phyloP scores from a whole-genome alignment of 2,888 invertebrate species.

The Erpobdella octoculata region DNA sequence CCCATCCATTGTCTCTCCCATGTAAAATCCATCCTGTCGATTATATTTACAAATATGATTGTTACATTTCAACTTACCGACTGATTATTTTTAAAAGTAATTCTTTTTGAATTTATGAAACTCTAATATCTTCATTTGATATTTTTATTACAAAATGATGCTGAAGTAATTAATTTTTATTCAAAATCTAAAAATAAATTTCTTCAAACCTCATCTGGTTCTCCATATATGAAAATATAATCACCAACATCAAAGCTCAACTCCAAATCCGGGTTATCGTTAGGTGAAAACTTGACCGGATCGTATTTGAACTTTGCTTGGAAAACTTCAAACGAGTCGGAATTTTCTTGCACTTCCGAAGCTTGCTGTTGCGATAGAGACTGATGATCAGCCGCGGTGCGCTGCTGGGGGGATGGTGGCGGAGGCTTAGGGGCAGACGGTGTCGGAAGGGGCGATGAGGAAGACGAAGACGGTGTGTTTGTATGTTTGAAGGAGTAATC shows the following conservation, averaged over 20 bases:
- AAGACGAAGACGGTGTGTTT: not conserved
- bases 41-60: not conserved
- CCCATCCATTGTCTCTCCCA: conserved; percentile 88
- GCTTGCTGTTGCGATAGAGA: not conserved
- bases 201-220: conserved; percentile 50
- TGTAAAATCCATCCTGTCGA: conserved; percentile 71
- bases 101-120: not conserved
- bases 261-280: conserved; percentile 88
- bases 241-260: conserved; percentile 82
- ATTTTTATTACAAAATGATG: not conserved
- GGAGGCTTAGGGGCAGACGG: not conserved
- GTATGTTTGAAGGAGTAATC: not conserved
- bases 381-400: too few relatives aligned
- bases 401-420: not conserved
- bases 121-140: not conserved
- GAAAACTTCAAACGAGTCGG: conserved; percentile 42
- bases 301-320: conserved; percentile 59
- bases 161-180: not conserved
- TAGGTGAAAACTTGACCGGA: conserved; percentile 65
- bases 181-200: not conserved
- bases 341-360: not conserved
- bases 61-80: not conserved
- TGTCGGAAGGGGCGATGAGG: not conserved
- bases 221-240: conserved; percentile 87
- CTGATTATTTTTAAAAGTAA: not conserved